Evolutionary conservation across 1,140 invertebrate species (phyloP).

Genomic region (Anthonomus grandis): DNA sequence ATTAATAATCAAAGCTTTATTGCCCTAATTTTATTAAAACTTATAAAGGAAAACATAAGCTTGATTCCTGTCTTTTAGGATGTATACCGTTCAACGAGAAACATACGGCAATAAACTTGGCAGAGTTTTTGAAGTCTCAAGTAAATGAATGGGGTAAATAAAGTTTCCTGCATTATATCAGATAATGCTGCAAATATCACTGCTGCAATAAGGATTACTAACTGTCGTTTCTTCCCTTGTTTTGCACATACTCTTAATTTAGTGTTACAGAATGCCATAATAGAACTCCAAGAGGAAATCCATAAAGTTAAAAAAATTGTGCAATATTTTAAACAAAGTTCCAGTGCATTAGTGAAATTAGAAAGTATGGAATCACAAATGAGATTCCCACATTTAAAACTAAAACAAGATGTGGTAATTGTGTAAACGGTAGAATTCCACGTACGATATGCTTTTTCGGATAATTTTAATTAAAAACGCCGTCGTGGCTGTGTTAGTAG

Average conservation of each 20-base stretch:
- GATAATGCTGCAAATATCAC: constrained; percentile 37
- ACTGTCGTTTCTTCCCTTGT: constrained; percentile 31
- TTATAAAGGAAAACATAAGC: background rate
- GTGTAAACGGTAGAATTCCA: constrained; percentile 27
- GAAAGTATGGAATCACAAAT: constrained; percentile 23
- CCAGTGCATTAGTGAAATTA: constrained; percentile 8
- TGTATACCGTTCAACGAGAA: background rate
- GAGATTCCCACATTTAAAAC: constrained; percentile 18
- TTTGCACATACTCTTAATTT: constrained; percentile 40
- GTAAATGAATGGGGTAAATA: constrained; percentile 2
- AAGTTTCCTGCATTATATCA: constrained; percentile 20
- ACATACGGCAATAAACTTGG: constrained; percentile 6
- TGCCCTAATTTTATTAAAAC: constrained; percentile 1
- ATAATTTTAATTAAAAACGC: constrained; percentile 7
- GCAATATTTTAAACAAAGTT: constrained; percentile 1
- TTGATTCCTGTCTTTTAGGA: background rate
- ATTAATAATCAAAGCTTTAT: constrained; percentile 7
- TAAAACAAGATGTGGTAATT: constrained; percentile 28
- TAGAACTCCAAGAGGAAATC: constrained; percentile 7
- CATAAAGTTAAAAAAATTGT: constrained; percentile 16
- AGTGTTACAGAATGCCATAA: constrained; percentile 20
- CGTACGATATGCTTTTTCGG: constrained; percentile 14
- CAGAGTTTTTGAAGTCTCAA: background rate
- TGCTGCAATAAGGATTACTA: constrained; percentile 27
- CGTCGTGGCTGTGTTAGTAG: background rate